Base-by-base conservation (phyloP, 2,888 invertebrate species). In the Drosophila neotestacea region DNA sequence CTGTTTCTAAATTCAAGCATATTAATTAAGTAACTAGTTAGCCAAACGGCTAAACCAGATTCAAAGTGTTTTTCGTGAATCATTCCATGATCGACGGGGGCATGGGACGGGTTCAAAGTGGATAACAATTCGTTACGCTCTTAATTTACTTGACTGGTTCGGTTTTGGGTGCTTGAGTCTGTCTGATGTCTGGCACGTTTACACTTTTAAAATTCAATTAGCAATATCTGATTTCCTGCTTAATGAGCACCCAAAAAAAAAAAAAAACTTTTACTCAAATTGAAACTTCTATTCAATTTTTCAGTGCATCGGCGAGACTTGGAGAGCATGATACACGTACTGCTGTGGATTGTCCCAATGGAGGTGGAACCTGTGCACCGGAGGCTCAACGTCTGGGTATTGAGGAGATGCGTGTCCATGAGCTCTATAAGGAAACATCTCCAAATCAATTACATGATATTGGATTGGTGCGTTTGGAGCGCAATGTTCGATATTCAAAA, bases 371-470 rank as follows among this genome's bases (percentile, higher is more conserved):
- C 7, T 94, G 93, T 85, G 94, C 94, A 3, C 94, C 94, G 79
- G 92, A 83, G 4, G 93, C 94, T 0, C 83, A 94, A n/a, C 94
- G 95, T 74, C 91, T 96, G 4, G 93, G 93, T 0, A 92, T 96
- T 4, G 95, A 95, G 74, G 93, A 95, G 84, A 91, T 93, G 52
- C 95, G 95, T 22, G 92, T 94, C 0, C 96, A 97, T 85, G 95
- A 95, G 75, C 85, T 92, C 0, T 97, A 96, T 88, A 90, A 92
- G 44, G 94, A 95, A 0, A 81, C 88, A 0, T 93, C 94, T 51
- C 80, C 85, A 0, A 94, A 95, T 86, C 95, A 96, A 75, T 92
- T 93, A 51, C 90, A 96, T 85, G 97, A 97, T 85, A 96, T 97
- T 44, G 96, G 96, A 0, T 91, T 97, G 4, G 85, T 97, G 9